Percentiles rank a stretch among this genome's conserved stretches.
These are phyloP conservation scores for Grantiella picta DNA, from an alignment of 2,113 vertebrate genomes.

Conservation along the genomic window DNA sequence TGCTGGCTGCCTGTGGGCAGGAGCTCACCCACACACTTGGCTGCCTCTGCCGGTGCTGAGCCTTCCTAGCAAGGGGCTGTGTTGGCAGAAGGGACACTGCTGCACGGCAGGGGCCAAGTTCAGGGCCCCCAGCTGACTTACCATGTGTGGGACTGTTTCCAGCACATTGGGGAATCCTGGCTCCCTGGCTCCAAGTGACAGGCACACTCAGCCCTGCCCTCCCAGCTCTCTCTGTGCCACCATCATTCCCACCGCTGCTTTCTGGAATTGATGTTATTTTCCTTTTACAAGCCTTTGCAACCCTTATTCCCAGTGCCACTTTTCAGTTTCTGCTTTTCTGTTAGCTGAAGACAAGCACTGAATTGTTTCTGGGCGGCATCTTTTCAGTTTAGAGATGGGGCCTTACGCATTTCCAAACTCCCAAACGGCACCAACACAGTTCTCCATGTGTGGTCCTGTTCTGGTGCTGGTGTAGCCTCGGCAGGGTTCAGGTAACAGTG, in stretches of 20 bases:
- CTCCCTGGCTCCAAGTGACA: not conserved
- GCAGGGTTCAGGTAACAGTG: not conserved
- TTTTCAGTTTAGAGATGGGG: not conserved
- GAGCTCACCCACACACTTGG: not conserved
- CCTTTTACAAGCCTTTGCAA: not conserved
- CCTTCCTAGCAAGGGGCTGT: not conserved
- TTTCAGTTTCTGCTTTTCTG: not conserved
- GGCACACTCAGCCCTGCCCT: not conserved
- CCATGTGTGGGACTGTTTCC: not conserved
- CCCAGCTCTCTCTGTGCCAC: not conserved
- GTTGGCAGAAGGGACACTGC: not conserved
- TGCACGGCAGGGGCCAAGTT: not conserved
- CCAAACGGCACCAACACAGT: not conserved
- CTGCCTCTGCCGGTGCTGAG: not conserved
- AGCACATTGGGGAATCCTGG: not conserved
- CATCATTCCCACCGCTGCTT: not conserved
- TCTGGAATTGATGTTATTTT: not conserved
- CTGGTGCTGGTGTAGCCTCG: not conserved
- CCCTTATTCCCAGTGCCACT: not conserved
- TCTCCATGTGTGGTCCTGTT: not conserved
- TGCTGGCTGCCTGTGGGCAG: not conserved
- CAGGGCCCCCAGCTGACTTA: not conserved
- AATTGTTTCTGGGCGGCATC: not conserved
- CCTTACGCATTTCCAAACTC: not conserved
- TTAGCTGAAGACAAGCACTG: not conserved